Evolutionary conservation across 2,113 vertebrate species (phyloP), one percentile per base, ranked within the genome.

Genomic region (Acrocephalus kingi): DNA sequence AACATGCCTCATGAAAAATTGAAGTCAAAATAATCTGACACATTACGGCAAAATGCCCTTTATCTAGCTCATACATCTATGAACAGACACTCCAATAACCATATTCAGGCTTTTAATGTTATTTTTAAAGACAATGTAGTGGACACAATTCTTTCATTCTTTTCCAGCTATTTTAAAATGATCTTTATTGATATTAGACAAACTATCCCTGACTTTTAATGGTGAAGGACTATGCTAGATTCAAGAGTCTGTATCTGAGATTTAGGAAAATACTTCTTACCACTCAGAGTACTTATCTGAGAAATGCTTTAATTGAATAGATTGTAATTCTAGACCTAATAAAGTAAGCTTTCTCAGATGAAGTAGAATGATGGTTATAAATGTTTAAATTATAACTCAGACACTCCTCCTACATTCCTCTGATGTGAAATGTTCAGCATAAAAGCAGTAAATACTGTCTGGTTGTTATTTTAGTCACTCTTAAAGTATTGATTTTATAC

Each of bases 401-500:
- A 86, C 59, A 84, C 82, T 93, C 90, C 85, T 95, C 56, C 75
- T 79, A 94, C 1, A 10, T 74, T 95, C 73, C 90, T 93, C 71
- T 64, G 33, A 84, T 76, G 45, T 77, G 41, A 96, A 85, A 91
- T 51, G 84, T 93, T 94, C 92, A 93, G 72, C 66, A 93, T 87
- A 94, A 97, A 93, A 95, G 90, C 93, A 94, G 83, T 95, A 86
- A 96, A 97, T 96, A 93, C 82, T 97, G 73, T 89, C 93, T 92
- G 58, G 72, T 89, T 95, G 91, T 97, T 97, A 97, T 93, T 97
- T 94, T 89, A 95, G 84, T 95, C 89, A 82, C 76, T 96, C 92
- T 95, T 90, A 95, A 96, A 96, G 84, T 91, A 97, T 93, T 95
- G 96, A 97, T 97, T 97, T 96, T 90, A 92, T 95, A 97, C 67